Conservation (phyloP, 2,797 vertebrate species). For the Enteromius thamalakanensis region DNA sequence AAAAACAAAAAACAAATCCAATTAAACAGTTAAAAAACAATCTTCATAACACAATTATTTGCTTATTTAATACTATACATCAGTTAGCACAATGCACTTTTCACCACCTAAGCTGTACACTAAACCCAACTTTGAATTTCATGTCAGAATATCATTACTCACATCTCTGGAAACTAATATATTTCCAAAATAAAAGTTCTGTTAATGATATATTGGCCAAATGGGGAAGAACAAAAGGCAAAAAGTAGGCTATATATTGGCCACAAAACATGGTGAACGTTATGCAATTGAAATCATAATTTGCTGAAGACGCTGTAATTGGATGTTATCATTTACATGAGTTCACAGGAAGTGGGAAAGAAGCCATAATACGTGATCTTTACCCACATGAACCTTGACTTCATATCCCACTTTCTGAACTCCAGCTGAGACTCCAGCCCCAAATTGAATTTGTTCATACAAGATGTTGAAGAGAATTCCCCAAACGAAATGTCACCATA, state of each 20-base stretch:
- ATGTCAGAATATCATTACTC: neutral
- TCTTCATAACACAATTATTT: neutral
- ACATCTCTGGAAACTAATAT: neutral
- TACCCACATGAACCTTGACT: conserved; percentile 75
- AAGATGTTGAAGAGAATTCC: conserved; percentile 87
- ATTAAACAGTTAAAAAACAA: neutral
- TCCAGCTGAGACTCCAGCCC: conserved; percentile 81
- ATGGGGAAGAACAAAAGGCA: neutral
- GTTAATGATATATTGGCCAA: neutral
- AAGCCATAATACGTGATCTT: conserved; percentile 41
- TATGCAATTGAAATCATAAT: neutral
- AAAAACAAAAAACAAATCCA: neutral
- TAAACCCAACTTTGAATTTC: neutral
- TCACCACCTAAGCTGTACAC: neutral
- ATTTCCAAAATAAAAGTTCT: neutral
- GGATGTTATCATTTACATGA: no score
- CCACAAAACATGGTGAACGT: neutral
- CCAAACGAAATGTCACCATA: conserved; percentile 83
- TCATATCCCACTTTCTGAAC: conserved; percentile 74
- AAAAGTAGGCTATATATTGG: neutral
- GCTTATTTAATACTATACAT: neutral
- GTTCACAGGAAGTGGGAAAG: conserved; percentile 10
- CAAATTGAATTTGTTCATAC: conserved; percentile 86
- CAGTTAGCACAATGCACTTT: neutral
- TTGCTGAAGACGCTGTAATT: neutral